phyloP scores from a whole-genome alignment of 1,140 invertebrate species.

The Brachionus rubens region DNA sequence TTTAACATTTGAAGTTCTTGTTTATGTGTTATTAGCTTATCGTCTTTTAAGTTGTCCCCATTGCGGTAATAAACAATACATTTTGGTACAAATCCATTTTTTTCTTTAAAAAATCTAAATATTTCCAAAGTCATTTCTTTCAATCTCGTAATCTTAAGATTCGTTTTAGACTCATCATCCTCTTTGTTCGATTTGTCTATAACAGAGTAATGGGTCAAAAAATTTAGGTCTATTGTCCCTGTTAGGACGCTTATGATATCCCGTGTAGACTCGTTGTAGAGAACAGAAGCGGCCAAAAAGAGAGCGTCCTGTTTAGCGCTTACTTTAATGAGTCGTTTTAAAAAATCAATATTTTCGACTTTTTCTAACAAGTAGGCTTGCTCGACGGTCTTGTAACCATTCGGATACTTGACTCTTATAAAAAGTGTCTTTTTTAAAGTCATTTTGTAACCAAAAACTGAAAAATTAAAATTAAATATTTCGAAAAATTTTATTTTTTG shows the following conservation, averaged over 20 bases:
- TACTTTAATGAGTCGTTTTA: neutral
- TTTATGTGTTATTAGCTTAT: constrained; percentile 26
- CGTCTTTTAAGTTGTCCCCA: neutral
- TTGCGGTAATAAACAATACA: neutral
- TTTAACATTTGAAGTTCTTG: neutral
- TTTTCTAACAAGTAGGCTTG: neutral
- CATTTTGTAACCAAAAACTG: too few species aligned
- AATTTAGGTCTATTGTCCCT: neutral
- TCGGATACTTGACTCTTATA: constrained; percentile 24
- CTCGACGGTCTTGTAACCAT: constrained; percentile 20
- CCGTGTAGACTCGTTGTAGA: neutral
- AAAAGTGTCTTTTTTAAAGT: constrained; percentile 1
- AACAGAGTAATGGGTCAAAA: neutral
- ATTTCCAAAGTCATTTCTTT: constrained; percentile 31
- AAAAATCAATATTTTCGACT: neutral
- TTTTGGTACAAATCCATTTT: constrained; percentile 16
- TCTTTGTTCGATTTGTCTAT: neutral
- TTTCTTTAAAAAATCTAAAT: constrained; percentile 14
- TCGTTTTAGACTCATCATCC: neutral
- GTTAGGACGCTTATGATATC: neutral
- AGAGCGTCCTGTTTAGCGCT: neutral
- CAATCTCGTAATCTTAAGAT: neutral
- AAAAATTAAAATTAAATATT: neutral
- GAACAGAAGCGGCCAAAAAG: neutral
- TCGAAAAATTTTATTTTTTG: neutral